Base-by-base conservation (phyloP, 2,888 invertebrate species). In the Pammene aurita region DNA sequence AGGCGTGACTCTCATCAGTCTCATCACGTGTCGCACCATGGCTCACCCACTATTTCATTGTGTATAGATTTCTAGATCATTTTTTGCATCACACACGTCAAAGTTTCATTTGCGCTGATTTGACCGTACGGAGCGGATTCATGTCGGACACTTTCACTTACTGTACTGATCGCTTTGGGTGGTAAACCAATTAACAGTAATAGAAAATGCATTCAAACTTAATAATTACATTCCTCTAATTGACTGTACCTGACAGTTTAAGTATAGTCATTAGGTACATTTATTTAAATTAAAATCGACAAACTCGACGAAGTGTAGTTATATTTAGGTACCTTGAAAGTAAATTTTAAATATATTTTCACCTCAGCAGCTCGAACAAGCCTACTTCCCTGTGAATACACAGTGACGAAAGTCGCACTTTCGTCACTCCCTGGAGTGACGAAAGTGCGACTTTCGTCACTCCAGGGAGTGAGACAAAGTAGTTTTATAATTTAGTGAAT, bases 121-220 rank as follows among this genome's bases (percentile, higher is more conserved):
- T 65, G 69, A 60, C 65, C 64, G 60, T 57, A 64, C 48, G 41
- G 44, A 65, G 16, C n/a, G 60, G 41, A 69, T 55, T 69, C 44
- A 60, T 65, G 69, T 65, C 63, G 68, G 63, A 55, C 69, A 69
- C 69, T 69, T 69, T 69, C 69, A 69, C 69, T 69, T 69, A 69
- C 69, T 69, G 69, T 69, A 65, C 64, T 48, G 58, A 69, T 69
- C 65, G 64, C 69, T 58, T 65, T 69, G 69, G 69, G 65, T 69
- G 65, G 69, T 26, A 60, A 65, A 69, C 69, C 60, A 65, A 69
- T 69, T 69, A 69, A 41, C 11, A 65, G 54, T 48, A 58, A 69
- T 69, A 65, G 54, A 54, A 68, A 65, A 69, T 58, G 56, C 55
- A 56, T 62, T 50, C 42, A 63, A 26, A 63, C 50, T 67, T 50